A percentile compares a stretch with the other conserved stretches of the same genome.
Evolutionary conservation across 2,888 invertebrate genomes (phyloP).

Genomic region (Hydrotaea cyrtoneurina): DNA sequence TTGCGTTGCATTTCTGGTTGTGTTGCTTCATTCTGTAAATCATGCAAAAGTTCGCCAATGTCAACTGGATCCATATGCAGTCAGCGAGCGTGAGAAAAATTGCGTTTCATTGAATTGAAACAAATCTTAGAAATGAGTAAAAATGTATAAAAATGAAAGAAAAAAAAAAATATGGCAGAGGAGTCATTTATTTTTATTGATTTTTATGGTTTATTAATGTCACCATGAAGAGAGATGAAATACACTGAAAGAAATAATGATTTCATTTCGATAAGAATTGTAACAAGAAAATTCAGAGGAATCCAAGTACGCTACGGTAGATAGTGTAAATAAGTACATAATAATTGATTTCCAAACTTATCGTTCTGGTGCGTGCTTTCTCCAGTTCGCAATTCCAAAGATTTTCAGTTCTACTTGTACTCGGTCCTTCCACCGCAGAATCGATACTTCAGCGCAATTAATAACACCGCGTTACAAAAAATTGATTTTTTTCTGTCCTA

Average conservation of each 20-base stretch:
- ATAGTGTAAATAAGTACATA: too few relatives aligned
- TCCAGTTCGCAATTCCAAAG: too few relatives aligned
- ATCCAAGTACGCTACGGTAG: too few relatives aligned
- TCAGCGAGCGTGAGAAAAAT: slow-evolving; percentile 79
- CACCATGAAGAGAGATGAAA: slow-evolving; percentile 20
- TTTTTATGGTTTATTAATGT: slow-evolving; percentile 48
- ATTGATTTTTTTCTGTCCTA: too few relatives aligned
- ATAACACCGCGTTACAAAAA: too few relatives aligned
- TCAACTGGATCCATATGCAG: slow-evolving; percentile 71
- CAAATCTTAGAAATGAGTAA: slow-evolving; percentile 70
- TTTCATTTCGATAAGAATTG: background rate
- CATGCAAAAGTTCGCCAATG: slow-evolving; percentile 81
- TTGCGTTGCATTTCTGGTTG: background rate
- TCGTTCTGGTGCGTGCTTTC: too few relatives aligned
- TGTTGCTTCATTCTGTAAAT: slow-evolving; percentile 71
- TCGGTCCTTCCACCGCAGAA: too few relatives aligned
- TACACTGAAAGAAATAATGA: slow-evolving; percentile 46
- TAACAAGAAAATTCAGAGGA: too few relatives aligned
- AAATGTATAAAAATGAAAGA: background rate
- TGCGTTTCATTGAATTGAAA: slow-evolving; percentile 72
- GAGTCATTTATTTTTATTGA: slow-evolving; percentile 45
- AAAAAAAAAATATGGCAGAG: background rate
- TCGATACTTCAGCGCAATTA: too few relatives aligned
- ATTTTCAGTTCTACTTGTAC: too few relatives aligned
- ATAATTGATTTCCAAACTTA: too few relatives aligned